Conservation (phyloP, 2,797 vertebrate genomes). For the Semotilus atromaculatus region DNA sequence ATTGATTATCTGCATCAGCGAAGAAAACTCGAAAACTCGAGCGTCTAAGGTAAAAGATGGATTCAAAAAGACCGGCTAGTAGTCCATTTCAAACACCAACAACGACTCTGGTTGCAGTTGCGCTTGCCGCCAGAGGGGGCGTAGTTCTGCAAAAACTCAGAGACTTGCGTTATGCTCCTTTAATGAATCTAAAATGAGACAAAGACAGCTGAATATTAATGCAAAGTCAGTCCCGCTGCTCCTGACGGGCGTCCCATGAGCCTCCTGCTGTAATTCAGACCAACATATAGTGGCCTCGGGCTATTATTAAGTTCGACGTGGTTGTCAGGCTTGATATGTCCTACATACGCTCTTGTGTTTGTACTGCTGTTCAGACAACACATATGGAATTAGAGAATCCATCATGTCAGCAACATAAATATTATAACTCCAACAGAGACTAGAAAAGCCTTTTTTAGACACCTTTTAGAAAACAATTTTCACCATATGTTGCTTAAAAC, state of each 20-base stretch:
- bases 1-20: too few relatives aligned
- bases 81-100: too few relatives aligned
- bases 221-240: slow-evolving; percentile 44
- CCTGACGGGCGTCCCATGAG: slow-evolving; percentile 52
- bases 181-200: slow-evolving; percentile 1
- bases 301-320: slow-evolving; percentile 38
- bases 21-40: too few relatives aligned
- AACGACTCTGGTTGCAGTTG: too few relatives aligned
- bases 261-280: slow-evolving; percentile 43
- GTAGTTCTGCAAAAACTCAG: too few relatives aligned
- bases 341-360: slow-evolving; percentile 15
- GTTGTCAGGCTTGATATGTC: slow-evolving; percentile 42
- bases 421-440: neutral
- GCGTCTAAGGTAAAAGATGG: too few relatives aligned
- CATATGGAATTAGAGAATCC: neutral
- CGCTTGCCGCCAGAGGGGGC: too few relatives aligned
- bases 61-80: too few relatives aligned
- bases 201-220: slow-evolving; percentile 27
- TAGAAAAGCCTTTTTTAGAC: neutral
- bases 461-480: neutral
- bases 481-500: too few relatives aligned
- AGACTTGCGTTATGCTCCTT: too few relatives aligned
- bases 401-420: neutral
- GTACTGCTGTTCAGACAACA: slow-evolving; percentile 19
- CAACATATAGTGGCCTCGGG: slow-evolving; percentile 31